Percentiles rank a stretch among this genome's conserved stretches.
Evolutionary conservation across 2,113 vertebrate genomes (phyloP).

Genomic region (Pygoscelis adeliae): DNA sequence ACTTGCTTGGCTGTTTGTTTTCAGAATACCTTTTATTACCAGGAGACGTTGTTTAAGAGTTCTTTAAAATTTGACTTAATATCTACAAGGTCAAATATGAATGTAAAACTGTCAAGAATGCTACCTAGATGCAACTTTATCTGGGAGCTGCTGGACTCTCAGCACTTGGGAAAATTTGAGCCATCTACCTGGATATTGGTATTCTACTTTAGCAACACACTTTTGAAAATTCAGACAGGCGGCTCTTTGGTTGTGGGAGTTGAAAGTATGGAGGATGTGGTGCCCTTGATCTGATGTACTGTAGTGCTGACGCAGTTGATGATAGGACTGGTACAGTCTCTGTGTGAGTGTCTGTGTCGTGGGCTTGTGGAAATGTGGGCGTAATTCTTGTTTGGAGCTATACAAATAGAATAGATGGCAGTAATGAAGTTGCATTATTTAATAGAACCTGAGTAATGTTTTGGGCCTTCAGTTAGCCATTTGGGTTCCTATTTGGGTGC

Average conservation of each 20-base stretch:
- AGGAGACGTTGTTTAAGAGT: not conserved
- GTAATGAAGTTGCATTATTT: not conserved
- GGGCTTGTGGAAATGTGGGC: not conserved
- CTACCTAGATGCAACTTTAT: not conserved
- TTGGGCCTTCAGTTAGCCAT: not conserved
- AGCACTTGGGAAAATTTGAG: not conserved
- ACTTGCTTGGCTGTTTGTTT: not conserved
- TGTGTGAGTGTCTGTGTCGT: not conserved
- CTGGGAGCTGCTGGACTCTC: not conserved
- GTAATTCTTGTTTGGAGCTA: not conserved
- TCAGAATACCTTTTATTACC: not conserved
- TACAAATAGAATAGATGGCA: not conserved
- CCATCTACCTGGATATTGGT: not conserved
- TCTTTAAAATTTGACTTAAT: not conserved
- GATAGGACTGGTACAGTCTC: not conserved
- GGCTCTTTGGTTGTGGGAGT: not conserved
- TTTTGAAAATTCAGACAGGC: not conserved
- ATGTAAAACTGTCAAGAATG: not conserved
- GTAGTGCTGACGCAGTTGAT: not conserved
- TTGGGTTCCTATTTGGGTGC: not conserved
- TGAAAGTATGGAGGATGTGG: not conserved
- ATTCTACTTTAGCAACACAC: accelerated
- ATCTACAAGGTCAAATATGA: not conserved
- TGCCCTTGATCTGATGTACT: not conserved
- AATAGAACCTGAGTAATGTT: not conserved